Evolutionary conservation across 2,797 vertebrate species (phyloP), one percentile per base, ranked within the genome.

Genomic region (Danionella dracula): DNA sequence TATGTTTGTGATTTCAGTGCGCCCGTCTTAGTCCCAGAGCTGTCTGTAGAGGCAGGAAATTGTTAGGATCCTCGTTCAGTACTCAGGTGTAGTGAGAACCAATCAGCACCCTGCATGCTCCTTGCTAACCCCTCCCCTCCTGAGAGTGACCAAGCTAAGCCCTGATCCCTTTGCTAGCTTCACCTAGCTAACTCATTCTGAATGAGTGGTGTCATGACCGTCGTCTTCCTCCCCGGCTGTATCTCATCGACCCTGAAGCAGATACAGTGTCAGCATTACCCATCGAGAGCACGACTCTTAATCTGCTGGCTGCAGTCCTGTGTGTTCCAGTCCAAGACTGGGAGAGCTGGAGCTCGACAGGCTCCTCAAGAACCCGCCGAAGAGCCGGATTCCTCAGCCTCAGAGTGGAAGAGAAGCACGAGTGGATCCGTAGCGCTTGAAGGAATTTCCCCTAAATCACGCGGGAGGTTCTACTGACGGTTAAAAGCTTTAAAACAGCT

Each of bases 1-100:
- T 93, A 85, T 93, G 86, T 96, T 91, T 97, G 92, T 95, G 45
- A 90, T 97, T 98, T 85, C 96, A 98, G 95, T 96, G 93, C 88
- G 88, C 85, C 84, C 86, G 90, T 91, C 90, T 94, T 82, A 93
- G 89, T 91, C 90, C 89, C 90, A 91, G 89, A 73, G 87, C 91
- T 91, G 83, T 91, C 87, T 92, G 93, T 95, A 95, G 86, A 90
- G 86, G 91, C 92, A 89, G 90, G 88, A 85, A 81, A 58, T 88
- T 85, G 89, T 93, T 97, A 94, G 91, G 89, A 93, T 83, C 85
- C 89, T 91, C 90, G 65, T 82, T 88, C 89, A 87, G 73, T 89
- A 78, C 91, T 90, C 90, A 90, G 92, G 88, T 90, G 88, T 87
- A 89, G 90, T 92, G 89, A 89, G 89, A 90, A 83, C 88, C 89